Base-by-base conservation (phyloP, 1,140 invertebrate species). In the Hylaeus volcanicus region DNA sequence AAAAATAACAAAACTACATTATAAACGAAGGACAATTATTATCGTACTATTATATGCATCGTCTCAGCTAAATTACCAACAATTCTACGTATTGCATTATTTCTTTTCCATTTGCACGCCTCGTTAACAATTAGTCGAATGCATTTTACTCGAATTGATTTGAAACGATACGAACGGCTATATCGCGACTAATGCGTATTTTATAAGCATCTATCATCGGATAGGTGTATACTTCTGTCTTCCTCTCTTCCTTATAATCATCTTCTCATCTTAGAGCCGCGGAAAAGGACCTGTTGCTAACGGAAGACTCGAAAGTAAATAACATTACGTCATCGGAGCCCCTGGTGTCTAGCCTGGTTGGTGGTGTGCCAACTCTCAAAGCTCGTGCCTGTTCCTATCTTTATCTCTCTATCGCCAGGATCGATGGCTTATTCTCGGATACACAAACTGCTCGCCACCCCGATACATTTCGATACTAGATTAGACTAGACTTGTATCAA, bases 261-360 rank as follows among this genome's bases (percentile, higher is more conserved):
- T 79, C 76, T 74, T 64, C 43, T 65, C 14, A 71, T 70, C 64
- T 58, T 72, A 70, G 69, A 74, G 79, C 81, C 60, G 74, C 71
- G 88, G 76, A 84, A 88, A 80, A 69, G 83, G 87, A 90, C 89
- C 89, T 89, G 89, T 90, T 90, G 89, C 89, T 81, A 90, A 89
- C 88, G 89, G 88, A 88, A 89, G 85, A 39, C 65, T 88, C 84
- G 70, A 90, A 88, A 88, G 89, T 90, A 90, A 90, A 90, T 88
- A 90, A 88, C 79, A 79, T 90, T 90, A 85, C 89, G 88, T 89
- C 89, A 90, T 79, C 76, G 65, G 69, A 63, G 74, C 14, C 73
- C 63, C 77, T 80, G 80, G 79, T 74, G 83, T 85, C 82, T 81
- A 86, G 80, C 80, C 60, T 72, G 63, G 58, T 56, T 63, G 58